Base-by-base conservation (phyloP, 1,140 invertebrate genomes). In the Lanistes nyassanus region DNA sequence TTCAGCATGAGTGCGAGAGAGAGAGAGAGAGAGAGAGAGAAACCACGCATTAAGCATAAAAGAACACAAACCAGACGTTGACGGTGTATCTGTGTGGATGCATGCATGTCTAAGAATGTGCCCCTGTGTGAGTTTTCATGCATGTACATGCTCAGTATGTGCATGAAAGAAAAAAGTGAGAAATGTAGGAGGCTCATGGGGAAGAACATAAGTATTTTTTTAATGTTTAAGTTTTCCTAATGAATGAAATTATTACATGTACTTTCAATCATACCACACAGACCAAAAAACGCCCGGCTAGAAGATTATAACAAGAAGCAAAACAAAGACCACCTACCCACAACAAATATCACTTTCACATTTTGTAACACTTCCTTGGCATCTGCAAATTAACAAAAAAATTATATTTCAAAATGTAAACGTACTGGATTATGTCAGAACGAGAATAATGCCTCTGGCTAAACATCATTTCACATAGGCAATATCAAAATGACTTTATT, bases 291-390 rank as follows among this genome's bases (percentile, higher is more conserved):
- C 23, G 34, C 2, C 26, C 64, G 34, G 3, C 21, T 37, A 39
- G n/a, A 6, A 1, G 34, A 1, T 29, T 31, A 23, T 56, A 47
- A 66, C 16, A 76, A 56, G 16, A 69, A 70, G 21, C 34, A 23
- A 51, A 26, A 51, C 16, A 53, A 73, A 39, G 34, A 39, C 4
- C 26, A 72, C 76, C 69, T 69, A 78, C 76, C 76, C 29, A 78
- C 66, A 69, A 78, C 76, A 78, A 78, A 78, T 23, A 78, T 34
- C 16, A 78, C 76, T 56, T 78, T 78, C 29, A 36, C 26, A 36
- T 73, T 56, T 26, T 73, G 34, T 34, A 73, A 23, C 4, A 21
- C 62, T 37, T 65, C 62, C n/a, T 7, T 65, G 31, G 31, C 62
- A 36, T 34, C 62, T 36, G 37, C 9, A 65, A 16, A 65, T 21